phyloP scores from a whole-genome alignment of 2,113 vertebrate species.

The Labeo rohita region DNA sequence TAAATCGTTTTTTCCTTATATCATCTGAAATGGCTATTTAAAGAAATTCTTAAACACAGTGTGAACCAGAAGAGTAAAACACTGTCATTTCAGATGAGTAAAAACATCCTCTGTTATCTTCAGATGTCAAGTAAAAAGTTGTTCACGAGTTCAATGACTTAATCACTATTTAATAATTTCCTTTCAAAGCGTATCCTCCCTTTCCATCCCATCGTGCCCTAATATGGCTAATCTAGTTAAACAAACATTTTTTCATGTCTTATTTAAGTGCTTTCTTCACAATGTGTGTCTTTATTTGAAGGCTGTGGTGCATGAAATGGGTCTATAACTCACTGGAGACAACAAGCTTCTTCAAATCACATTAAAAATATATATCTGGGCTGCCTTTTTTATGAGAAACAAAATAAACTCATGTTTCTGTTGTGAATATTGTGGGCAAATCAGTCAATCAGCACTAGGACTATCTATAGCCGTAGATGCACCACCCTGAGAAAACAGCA shows the following conservation, averaged over 20 bases:
- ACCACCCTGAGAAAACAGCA: conserved; percentile 29
- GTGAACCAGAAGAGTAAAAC: background rate
- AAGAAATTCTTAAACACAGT: background rate
- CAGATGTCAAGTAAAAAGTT: conserved; percentile 15
- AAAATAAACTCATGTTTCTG: conserved; percentile 4
- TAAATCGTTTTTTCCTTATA: background rate
- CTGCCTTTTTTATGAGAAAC: conserved; percentile 4
- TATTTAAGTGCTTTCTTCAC: background rate
- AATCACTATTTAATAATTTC: conserved; percentile 32
- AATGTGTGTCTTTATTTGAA: conserved; percentile 30
- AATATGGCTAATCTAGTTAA: conserved; percentile 42
- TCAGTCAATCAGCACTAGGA: background rate
- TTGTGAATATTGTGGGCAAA: background rate
- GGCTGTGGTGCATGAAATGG: conserved; percentile 18
- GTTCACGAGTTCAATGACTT: conserved; percentile 36
- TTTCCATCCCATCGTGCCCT: conserved; percentile 28
- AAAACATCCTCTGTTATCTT: conserved; percentile 34
- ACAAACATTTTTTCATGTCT: conserved; percentile 12
- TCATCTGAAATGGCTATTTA: background rate
- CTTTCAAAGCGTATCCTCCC: conserved; percentile 26
- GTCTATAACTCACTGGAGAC: background rate
- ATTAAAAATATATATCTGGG: background rate
- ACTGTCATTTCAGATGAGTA: background rate
- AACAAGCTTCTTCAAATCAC: conserved; percentile 11
- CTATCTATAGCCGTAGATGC: background rate